Evolutionary conservation across 2,888 invertebrate species (phyloP).

Genomic region (Osmoderma eremita): DNA sequence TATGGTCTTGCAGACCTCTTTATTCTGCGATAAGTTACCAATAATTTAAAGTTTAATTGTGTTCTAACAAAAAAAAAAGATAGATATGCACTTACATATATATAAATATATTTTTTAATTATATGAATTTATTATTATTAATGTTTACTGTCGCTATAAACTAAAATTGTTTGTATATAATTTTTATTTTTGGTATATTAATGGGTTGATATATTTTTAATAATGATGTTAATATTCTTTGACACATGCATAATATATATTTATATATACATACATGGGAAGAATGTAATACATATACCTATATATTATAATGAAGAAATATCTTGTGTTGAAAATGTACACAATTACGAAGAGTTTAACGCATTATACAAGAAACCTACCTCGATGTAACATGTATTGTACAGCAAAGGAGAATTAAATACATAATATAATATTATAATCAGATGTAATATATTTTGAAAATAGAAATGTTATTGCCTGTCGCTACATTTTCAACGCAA

Average conservation of each 20-base stretch:
- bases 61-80: slow-evolving; percentile 17
- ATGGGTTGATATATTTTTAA: slow-evolving; percentile 31
- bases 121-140: slow-evolving; percentile 26
- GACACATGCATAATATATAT: slow-evolving; percentile 14
- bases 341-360: slow-evolving; percentile 2
- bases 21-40: slow-evolving; percentile 52
- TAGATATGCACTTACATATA: slow-evolving; percentile 20
- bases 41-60: slow-evolving; percentile 36
- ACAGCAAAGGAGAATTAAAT: not conserved
- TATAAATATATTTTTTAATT: slow-evolving; percentile 32
- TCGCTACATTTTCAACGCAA: slow-evolving; percentile 9
- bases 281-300: slow-evolving; percentile 20
- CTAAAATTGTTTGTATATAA: slow-evolving; percentile 14
- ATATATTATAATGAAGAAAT: not conserved
- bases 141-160: too few relatives aligned
- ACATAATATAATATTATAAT: slow-evolving; percentile 8
- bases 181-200: slow-evolving; percentile 28
- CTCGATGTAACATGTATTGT: slow-evolving; percentile 14
- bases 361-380: slow-evolving; percentile 21
- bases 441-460: slow-evolving; percentile 22
- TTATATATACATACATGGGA: slow-evolving; percentile 14
- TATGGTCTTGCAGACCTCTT: slow-evolving; percentile 40
- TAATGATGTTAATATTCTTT: slow-evolving; percentile 19
- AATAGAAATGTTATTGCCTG: slow-evolving; percentile 8
- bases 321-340: slow-evolving; percentile 2